Percentiles rank a stretch among this genome's conserved stretches.
Conservation (phyloP, 2,888 invertebrate genomes). For the Malthinus flaveolus region DNA sequence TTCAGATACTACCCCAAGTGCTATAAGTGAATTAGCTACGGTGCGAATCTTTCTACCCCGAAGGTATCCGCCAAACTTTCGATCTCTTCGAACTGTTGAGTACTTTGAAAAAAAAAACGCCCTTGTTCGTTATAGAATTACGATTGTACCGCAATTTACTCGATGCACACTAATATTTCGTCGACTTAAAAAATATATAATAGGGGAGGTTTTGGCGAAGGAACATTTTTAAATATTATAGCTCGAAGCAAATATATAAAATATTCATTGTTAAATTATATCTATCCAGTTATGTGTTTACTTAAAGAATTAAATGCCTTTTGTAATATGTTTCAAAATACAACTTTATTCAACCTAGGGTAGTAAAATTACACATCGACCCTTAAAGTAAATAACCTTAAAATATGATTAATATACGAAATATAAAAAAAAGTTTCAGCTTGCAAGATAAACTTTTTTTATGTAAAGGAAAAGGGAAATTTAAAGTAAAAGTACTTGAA, state of each 20-base stretch:
- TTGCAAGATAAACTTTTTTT: no score
- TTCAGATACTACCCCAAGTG: slow-evolving; percentile 23
- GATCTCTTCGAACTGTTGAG: slow-evolving; percentile 7
- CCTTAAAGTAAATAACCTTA: no score
- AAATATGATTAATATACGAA: no score
- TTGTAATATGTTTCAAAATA: slow-evolving; percentile 25
- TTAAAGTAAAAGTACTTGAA: no score
- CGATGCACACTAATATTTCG: slow-evolving; percentile 36
- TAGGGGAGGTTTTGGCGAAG: slow-evolving; percentile 18
- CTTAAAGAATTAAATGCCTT: slow-evolving; percentile 34
- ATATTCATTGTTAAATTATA: slow-evolving; percentile 38
- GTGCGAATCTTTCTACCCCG: slow-evolving; percentile 19
- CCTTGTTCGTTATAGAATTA: neutral
- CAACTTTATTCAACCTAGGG: slow-evolving; percentile 11
- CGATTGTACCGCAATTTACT: slow-evolving; percentile 15
- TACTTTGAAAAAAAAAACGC: neutral
- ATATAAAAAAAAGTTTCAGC: no score
- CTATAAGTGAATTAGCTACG: slow-evolving; percentile 34
- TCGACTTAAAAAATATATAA: slow-evolving; percentile 30
- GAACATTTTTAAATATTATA: slow-evolving; percentile 33
- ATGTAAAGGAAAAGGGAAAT: no score
- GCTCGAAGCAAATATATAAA: slow-evolving; percentile 36
- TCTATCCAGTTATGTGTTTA: slow-evolving; percentile 42
- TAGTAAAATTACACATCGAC: neutral
- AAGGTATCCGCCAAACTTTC: slow-evolving; percentile 13